Base-by-base conservation (phyloP, 2,888 invertebrate genomes). In the Apodemia hepburni region DNA sequence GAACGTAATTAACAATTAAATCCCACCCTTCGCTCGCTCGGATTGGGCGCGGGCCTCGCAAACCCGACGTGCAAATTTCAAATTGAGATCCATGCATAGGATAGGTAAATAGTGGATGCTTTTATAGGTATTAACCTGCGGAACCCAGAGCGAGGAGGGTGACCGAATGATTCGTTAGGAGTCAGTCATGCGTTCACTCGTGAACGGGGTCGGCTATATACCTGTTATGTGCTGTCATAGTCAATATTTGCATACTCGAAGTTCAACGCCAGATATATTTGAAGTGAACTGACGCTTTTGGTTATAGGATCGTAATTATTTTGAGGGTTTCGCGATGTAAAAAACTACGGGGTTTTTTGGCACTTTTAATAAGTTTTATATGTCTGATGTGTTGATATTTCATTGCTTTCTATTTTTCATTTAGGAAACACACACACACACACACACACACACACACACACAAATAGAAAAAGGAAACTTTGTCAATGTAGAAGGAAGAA, bases 231-330 rank as follows among this genome's bases (percentile, higher is more conserved):
- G 79, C 79, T 74, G 71, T 77, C 78, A 84, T 84, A 81, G 78
- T 86, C 81, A 85, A 87, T 87, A 89, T 90, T 90, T 89, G 90
- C 89, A 88, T 89, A 85, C 79, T 86, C 84, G 78, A 71, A 70
- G 76, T 76, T 75, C 71, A 75, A 78, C 81, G 51, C 51, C 22
- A 51, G 51, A 51, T 51, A 51, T 51, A 22, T 51, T 22, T n/a
- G 51, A 51, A 51, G 51, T 18, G 51, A 51, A 51, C 18, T 51
- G 51, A 51, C 51, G 51, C 51, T 22, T 51, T 51, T 51, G 51
- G 22, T 18, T 51, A 51, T 51, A 22, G 51, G 12, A 22, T 15
- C 22, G 12, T 51, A 12, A 51, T 27, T 51, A 51, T 81, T 80
- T 77, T 80, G 69, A 71, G 78, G 77, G 71, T 12, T 49, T 3